A percentile compares a stretch with the other conserved stretches of the same genome.
These are phyloP conservation scores for Coccyzus lansbergi DNA, from an alignment of 2,797 vertebrate species.

Conservation along the genomic window DNA sequence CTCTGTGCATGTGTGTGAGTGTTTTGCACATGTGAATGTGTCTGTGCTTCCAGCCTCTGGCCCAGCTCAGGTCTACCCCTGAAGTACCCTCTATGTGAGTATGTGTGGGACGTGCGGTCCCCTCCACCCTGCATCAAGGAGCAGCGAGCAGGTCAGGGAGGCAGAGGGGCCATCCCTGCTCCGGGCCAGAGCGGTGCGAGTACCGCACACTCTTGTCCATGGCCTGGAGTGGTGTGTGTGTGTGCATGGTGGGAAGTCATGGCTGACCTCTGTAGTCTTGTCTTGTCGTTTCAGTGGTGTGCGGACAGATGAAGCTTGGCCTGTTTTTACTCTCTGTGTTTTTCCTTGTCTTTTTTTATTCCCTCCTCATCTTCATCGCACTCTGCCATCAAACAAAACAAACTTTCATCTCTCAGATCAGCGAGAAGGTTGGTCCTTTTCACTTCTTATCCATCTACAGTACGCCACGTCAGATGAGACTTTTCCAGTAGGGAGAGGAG, in stretches of 20 bases:
- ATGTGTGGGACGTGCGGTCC: constrained; percentile 8
- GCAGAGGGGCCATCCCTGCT: neutral
- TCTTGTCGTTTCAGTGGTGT: constrained; percentile 82
- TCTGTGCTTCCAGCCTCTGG: neutral
- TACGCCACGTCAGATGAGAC: constrained; percentile 77
- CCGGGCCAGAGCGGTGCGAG: neutral
- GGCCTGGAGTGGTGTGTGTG: constrained; percentile 27
- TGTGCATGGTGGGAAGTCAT: constrained; percentile 38
- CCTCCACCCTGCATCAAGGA: constrained; percentile 24
- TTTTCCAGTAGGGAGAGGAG: constrained; percentile 74
- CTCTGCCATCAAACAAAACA: constrained; percentile 91
- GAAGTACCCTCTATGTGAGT: neutral
- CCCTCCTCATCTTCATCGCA: constrained; percentile 92
- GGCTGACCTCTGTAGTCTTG: constrained; percentile 77
- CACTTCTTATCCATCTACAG: constrained; percentile 89
- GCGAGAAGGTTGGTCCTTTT: constrained; percentile 99
- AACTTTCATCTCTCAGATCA: constrained; percentile 98
- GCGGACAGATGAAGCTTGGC: constrained; percentile 85
- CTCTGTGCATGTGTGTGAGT: neutral
- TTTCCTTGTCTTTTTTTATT: constrained; percentile 88
- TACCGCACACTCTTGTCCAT: neutral
- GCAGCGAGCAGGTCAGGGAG: constrained; percentile 33
- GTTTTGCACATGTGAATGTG: neutral
- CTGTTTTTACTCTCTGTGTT: constrained; percentile 91
- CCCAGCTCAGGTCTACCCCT: neutral